Conservation (phyloP, 1,140 invertebrate species). For the Bathynomus jamesi region DNA sequence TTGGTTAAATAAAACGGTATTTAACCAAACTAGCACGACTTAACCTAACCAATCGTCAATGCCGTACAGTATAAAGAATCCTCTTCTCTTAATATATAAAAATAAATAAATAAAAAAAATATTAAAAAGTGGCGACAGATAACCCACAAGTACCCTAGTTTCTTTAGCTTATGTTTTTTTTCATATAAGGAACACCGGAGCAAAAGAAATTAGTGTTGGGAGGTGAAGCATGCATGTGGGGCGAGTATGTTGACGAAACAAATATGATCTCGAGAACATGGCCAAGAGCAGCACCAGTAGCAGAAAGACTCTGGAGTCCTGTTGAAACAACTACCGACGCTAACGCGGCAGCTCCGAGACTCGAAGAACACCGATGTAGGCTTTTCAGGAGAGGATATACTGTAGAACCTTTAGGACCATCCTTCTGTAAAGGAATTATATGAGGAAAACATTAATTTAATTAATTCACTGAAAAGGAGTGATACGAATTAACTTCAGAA, state of each 20-base stretch:
- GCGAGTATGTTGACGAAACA: conserved; percentile 67
- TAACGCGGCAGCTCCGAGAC: conserved; percentile 48
- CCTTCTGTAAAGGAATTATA: conserved; percentile 20
- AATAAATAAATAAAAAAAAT: too few species aligned
- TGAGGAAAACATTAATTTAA: not conserved
- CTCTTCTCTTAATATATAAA: too few species aligned
- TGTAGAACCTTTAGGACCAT: conserved; percentile 53
- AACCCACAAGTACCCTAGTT: too few species aligned
- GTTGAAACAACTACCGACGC: conserved; percentile 47
- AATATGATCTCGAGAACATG: conserved; percentile 57
- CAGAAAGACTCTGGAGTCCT: conserved; percentile 72
- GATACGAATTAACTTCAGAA: too few species aligned
- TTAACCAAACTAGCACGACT: too few species aligned
- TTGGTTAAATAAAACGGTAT: too few species aligned
- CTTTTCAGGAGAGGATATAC: conserved; percentile 64
- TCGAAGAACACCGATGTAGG: conserved; percentile 77
- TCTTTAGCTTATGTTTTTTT: not conserved
- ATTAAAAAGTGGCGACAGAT: too few species aligned
- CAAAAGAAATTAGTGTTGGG: conserved; percentile 53
- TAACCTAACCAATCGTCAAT: too few species aligned
- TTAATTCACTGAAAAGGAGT: too few species aligned
- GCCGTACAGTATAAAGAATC: too few species aligned
- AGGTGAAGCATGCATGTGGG: conserved; percentile 88
- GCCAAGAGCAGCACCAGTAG: conserved; percentile 70
- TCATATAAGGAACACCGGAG: conserved; percentile 12